Percentiles rank a stretch among this genome's conserved stretches.
Evolutionary conservation across 2,113 vertebrate species (phyloP).

Genomic region (Ammodramus savannarum): DNA sequence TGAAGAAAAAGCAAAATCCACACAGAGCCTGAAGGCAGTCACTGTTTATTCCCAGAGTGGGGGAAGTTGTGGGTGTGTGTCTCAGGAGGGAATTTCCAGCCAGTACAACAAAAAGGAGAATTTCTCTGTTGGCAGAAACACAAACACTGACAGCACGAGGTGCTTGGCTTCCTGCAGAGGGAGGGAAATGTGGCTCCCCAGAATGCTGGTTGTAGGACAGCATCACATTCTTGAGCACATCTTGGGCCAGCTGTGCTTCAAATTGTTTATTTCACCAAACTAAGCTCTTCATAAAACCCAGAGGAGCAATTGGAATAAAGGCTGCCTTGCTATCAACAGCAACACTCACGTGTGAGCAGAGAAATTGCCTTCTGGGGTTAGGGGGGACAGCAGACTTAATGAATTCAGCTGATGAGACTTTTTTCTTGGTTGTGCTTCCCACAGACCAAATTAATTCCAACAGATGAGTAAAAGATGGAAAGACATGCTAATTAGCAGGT

Average conservation of each 20-base stretch:
- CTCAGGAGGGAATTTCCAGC: background rate
- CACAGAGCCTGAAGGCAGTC: background rate
- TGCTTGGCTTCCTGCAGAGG: background rate
- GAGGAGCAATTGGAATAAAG: background rate
- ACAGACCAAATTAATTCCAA: slow-evolving; percentile 1
- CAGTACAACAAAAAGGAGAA: background rate
- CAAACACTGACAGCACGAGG: background rate
- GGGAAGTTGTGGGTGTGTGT: background rate
- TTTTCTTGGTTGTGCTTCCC: background rate
- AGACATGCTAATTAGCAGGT: slow-evolving; percentile 6
- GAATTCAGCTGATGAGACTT: background rate
- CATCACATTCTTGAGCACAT: background rate
- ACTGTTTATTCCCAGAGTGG: background rate
- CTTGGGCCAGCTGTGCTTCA: background rate
- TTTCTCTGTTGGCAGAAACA: background rate
- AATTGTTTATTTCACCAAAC: background rate
- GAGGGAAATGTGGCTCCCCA: background rate
- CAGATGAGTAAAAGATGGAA: slow-evolving; percentile 7
- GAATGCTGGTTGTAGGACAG: background rate
- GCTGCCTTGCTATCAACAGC: background rate
- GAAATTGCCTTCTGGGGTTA: background rate
- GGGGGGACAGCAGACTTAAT: background rate
- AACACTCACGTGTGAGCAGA: background rate
- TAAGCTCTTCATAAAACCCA: background rate
- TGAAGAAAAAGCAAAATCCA: background rate